These are phyloP conservation scores for Orthosia gothica DNA, from an alignment of 2,888 invertebrate genomes.

Conservation along the genomic window DNA sequence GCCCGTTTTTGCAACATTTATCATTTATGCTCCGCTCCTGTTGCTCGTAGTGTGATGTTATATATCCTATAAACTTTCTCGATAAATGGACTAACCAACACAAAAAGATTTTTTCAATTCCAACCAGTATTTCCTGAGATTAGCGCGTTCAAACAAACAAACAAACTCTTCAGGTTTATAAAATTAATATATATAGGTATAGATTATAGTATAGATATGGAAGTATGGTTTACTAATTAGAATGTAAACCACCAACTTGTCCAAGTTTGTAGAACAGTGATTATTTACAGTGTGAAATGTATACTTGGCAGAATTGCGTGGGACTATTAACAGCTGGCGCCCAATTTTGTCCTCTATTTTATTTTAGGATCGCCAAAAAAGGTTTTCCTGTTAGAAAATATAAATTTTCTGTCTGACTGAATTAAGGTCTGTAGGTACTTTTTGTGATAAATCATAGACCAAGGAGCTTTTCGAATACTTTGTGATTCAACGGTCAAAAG, in stretches of 20 bases:
- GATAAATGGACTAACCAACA: too few relatives aligned
- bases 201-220: too few relatives aligned
- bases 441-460: neutral
- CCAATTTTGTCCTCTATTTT: constrained; percentile 25
- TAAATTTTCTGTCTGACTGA: constrained; percentile 1
- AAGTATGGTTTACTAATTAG: constrained; percentile 13
- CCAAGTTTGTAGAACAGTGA: constrained; percentile 20
- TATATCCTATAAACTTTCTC: too few relatives aligned
- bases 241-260: constrained; percentile 24
- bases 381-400: constrained; percentile 10
- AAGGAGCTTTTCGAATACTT: neutral
- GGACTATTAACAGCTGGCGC: constrained; percentile 49
- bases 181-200: too few relatives aligned
- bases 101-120: too few relatives aligned
- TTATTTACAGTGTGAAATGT: constrained; percentile 37
- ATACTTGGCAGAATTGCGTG: constrained; percentile 48
- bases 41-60: too few relatives aligned
- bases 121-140: too few relatives aligned
- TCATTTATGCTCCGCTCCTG: too few relatives aligned
- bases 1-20: too few relatives aligned
- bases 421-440: neutral
- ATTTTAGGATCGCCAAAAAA: constrained; percentile 30
- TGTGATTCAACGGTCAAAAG: too few relatives aligned
- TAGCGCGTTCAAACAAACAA: too few relatives aligned
- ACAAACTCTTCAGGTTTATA: too few relatives aligned